These are phyloP conservation scores for Gasteruption jaculator DNA, from an alignment of 2,888 invertebrate genomes.

Conservation along the genomic window DNA sequence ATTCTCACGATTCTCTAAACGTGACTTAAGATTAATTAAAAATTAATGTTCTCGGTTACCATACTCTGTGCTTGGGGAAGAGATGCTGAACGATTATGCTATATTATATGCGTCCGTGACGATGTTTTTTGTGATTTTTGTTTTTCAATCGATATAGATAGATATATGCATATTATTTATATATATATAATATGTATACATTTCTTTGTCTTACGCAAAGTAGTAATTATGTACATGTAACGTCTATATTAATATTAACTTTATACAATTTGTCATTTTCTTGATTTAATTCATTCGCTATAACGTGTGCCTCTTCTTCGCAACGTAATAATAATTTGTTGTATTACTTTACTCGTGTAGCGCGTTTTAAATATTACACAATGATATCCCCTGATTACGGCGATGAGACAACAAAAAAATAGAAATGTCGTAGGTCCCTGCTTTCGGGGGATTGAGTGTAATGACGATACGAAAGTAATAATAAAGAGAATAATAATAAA, in stretches of 20 bases:
- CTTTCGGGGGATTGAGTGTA: no score
- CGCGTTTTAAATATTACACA: no score
- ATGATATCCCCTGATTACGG: no score
- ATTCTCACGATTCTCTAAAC: conserved; percentile 17
- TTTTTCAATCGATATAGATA: conserved; percentile 9
- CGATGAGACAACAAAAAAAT: conserved; percentile 22
- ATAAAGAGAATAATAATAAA: conserved; percentile 25
- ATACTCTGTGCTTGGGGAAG: conserved; percentile 26
- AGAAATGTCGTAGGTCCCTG: no score
- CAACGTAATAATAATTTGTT: no score
- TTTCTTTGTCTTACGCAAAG: conserved; percentile 30
- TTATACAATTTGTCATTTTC: conserved; percentile 34
- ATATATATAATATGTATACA: conserved; percentile 19
- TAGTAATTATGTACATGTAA: conserved; percentile 39
- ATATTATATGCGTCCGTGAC: no score
- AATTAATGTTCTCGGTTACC: conserved; percentile 28
- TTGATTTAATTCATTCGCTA: no score
- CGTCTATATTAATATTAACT: conserved; percentile 34
- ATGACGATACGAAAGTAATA: conserved; percentile 24
- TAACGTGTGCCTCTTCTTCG: no score
- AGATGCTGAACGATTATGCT: conserved; percentile 20
- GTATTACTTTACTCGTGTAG: no score
- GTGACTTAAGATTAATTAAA: conserved; percentile 27
- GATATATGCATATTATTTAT: conserved; percentile 16
- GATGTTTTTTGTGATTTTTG: conserved; percentile 2